Evolutionary conservation across 1,140 invertebrate species (phyloP), one percentile per base, ranked within the genome.

Genomic region (Drosophila sucinea): DNA sequence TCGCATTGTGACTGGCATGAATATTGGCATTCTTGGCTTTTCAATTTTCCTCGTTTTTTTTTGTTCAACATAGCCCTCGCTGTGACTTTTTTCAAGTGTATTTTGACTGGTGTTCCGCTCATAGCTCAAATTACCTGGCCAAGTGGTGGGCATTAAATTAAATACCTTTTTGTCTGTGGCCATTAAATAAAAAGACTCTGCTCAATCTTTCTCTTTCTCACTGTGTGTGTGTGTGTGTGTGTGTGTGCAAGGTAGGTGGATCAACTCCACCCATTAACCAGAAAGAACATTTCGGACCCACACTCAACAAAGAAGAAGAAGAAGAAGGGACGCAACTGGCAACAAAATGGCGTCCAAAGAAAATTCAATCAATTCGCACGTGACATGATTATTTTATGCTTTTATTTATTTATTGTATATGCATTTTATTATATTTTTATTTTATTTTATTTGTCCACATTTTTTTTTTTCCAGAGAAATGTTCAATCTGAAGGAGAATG

Each of bases 301-400:
- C 17, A 35, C 41, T 57, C 47, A 57, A 41, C 23, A 38, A 47
- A 51, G 54, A 23, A 33, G 69, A 63, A 51, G 47, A 63, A 67
- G 56, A 51, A 38, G 61, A 63, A 69, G 66, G 57, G 79, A 47
- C 60, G 40, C 38, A 65, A 30, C 54, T 51, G 44, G 51, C 32
- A 61, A 77, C 79, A 73, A 86, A 86, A 82, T 85, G 73, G 75
- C 69, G 75, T 74, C 71, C 54, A 55, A 55, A 74, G 58, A 73
- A 69, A 85, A 86, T 86, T 86, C 82, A 86, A 86, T 86, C 82
- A 85, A 86, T 81, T 85, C 82, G 82, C 82, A 85, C 82, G 82
- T 85, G 82, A 85, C 82, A 85, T 85, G 82, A 85, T 85, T 85
- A 85, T 86, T 86, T 86, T 81, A 85, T 86, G 81, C 60, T 77